phyloP scores from a whole-genome alignment of 2,113 vertebrate species.

The Proterorhinus semilunaris region DNA sequence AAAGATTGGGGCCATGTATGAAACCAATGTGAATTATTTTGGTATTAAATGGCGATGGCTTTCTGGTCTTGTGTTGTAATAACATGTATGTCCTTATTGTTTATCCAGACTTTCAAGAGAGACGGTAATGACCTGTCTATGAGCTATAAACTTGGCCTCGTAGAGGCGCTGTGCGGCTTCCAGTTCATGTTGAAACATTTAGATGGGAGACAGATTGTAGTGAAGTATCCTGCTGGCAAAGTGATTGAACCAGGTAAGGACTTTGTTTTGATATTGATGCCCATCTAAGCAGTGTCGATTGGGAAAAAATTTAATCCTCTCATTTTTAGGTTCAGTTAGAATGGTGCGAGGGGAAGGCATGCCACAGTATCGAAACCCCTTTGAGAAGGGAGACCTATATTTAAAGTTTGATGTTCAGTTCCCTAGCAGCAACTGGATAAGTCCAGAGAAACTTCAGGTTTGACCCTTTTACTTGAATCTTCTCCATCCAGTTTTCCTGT shows the following conservation, averaged over 20 bases:
- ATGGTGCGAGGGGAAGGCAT: slow-evolving; percentile 95
- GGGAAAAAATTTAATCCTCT: not conserved
- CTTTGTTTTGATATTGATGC: not conserved
- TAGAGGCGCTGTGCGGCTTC: slow-evolving; percentile 96
- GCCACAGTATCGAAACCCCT: slow-evolving; percentile 98
- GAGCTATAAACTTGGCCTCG: slow-evolving; percentile 92
- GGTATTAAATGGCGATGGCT: not conserved
- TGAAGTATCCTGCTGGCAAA: slow-evolving; percentile 96
- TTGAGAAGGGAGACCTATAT: slow-evolving; percentile 96
- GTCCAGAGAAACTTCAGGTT: slow-evolving; percentile 93
- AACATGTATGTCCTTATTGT: not conserved
- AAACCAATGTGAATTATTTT: no score
- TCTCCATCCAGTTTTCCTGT: not conserved
- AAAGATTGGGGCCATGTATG: no score
- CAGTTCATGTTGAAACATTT: slow-evolving; percentile 96
- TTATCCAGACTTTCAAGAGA: slow-evolving; percentile 73
- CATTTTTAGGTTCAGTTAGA: slow-evolving; percentile 63
- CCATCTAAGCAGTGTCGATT: not conserved
- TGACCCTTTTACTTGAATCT: slow-evolving; percentile 21
- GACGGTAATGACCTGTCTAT: slow-evolving; percentile 94
- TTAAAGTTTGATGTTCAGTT: slow-evolving; percentile 98
- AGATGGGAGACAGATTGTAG: slow-evolving; percentile 92
- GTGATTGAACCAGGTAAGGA: slow-evolving; percentile 91
- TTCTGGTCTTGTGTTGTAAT: not conserved
- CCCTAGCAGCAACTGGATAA: slow-evolving; percentile 98